phyloP scores from a whole-genome alignment of 2,797 vertebrate species.

The Odontamblyopus rebecca region DNA sequence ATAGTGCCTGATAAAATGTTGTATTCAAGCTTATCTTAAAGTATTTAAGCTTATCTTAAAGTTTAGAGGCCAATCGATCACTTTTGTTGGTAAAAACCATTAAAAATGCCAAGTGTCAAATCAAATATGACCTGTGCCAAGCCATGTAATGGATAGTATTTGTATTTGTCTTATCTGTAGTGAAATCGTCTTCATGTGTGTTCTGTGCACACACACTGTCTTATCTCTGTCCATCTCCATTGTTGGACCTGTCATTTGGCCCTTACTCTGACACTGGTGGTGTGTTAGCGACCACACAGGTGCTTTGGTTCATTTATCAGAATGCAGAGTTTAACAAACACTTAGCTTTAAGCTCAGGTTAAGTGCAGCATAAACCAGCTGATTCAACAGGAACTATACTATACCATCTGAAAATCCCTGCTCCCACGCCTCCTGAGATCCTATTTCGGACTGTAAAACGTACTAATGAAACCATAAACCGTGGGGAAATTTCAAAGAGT shows the following conservation, averaged over 20 bases:
- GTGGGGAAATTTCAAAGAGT: not conserved
- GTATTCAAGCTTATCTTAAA: too few species aligned
- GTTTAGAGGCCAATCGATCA: constrained; percentile 29
- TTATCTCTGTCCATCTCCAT: constrained; percentile 64
- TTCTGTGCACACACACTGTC: constrained; percentile 46
- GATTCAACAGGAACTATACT: constrained; percentile 24
- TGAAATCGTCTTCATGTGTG: constrained; percentile 59
- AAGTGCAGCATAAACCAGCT: constrained; percentile 29
- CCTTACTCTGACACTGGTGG: constrained; percentile 19
- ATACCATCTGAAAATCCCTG: constrained; percentile 8
- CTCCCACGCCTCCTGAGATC: constrained; percentile 3
- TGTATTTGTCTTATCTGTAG: constrained; percentile 50
- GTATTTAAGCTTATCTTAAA: not conserved
- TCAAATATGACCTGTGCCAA: constrained; percentile 39
- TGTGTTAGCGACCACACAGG: constrained; percentile 59
- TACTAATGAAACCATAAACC: constrained; percentile 16
- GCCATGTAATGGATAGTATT: constrained; percentile 52
- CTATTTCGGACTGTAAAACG: constrained; percentile 7
- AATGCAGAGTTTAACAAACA: constrained; percentile 25
- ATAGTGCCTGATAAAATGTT: not conserved
- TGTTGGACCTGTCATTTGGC: constrained; percentile 48
- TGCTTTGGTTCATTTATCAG: constrained; percentile 38
- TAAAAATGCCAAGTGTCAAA: constrained; percentile 16
- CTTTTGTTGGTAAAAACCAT: constrained; percentile 37
- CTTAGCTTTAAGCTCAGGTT: constrained; percentile 43